Evolutionary conservation across 1,140 invertebrate genomes (phyloP), one percentile per base, ranked within the genome.

Genomic region (Holotrichia oblita): DNA sequence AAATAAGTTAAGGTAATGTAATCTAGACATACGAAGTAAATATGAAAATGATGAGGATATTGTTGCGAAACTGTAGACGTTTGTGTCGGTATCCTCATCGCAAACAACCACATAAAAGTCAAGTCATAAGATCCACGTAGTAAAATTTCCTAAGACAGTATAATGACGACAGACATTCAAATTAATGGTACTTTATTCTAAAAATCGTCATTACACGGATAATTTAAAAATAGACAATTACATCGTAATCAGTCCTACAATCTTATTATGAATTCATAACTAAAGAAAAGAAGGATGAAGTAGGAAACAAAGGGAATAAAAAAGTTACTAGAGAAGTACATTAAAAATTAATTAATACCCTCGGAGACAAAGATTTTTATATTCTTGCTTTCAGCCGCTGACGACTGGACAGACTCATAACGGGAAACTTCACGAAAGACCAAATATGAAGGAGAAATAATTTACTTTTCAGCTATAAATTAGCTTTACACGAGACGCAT

Each of bases 311-410:
- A 76, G 80, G 73, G 81, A 27, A 20, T 24, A 79, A 81, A 83
- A 80, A 81, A 83, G 81, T 78, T 40, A 83, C 81, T 81, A 80
- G 82, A 81, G 82, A 83, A 83, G 81, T 83, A 81, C 82, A 83
- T 83, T 83, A 83, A 83, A 83, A 83, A 83, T 83, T 83, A 83
- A 83, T 83, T 83, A 83, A 81, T 81, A 81, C 80, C 78, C 79
- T n/a, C 74, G 80, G 82, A 83, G 81, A 79, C 81, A 78, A 74
- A 77, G 76, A 81, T 82, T 82, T 81, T 80, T 82, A 81, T 78
- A 42, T 78, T 64, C 73, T 55, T 48, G 44, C 55, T 34, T 69
- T 17, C 61, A 69, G 61, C 22, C 22, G 10, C 61, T 34, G 61
- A 34, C 22, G 61, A 27, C 20, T 22, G 22, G 22, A 69, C 61